Evolutionary conservation across 2,113 vertebrate species (phyloP).

Genomic region (Albula glossodonta): DNA sequence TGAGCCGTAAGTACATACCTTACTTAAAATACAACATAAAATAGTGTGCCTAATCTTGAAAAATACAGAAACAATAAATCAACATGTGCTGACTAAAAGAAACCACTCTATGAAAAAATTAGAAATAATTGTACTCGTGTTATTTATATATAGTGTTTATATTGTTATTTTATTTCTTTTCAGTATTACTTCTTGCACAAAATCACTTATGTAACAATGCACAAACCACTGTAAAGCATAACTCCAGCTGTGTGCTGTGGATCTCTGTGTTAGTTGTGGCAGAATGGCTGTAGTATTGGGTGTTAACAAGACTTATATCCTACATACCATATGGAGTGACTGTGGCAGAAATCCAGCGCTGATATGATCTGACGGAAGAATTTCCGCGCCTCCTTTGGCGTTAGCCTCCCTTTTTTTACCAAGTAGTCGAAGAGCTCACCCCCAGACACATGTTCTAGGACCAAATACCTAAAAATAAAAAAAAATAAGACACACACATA

Average conservation of each 20-base stretch:
- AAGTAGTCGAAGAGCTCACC: slow-evolving; percentile 98
- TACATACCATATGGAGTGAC: slow-evolving; percentile 95
- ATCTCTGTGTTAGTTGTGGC: not conserved
- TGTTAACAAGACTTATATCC: not conserved
- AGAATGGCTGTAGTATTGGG: not conserved
- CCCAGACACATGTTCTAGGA: slow-evolving; percentile 96
- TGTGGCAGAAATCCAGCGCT: slow-evolving; percentile 98
- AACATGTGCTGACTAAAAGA: not conserved
- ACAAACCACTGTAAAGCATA: not conserved
- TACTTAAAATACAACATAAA: not conserved
- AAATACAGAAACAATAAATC: not conserved
- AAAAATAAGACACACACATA: not conserved
- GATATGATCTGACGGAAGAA: slow-evolving; percentile 99
- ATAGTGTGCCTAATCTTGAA: not conserved
- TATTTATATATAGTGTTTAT: not conserved
- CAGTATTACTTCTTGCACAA: not conserved
- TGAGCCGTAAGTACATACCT: not conserved
- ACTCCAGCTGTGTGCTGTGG: not conserved
- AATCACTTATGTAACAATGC: not conserved
- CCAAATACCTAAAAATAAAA: slow-evolving; percentile 82
- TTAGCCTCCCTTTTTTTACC: slow-evolving; percentile 95
- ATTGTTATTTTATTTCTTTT: not conserved
- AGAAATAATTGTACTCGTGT: too few species aligned
- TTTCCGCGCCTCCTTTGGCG: slow-evolving; percentile 96
- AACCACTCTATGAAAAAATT: too few species aligned